Percentiles rank a stretch among this genome's conserved stretches.
Evolutionary conservation across 2,797 vertebrate species (phyloP).

Genomic region (Schizopygopsis pylzovi): DNA sequence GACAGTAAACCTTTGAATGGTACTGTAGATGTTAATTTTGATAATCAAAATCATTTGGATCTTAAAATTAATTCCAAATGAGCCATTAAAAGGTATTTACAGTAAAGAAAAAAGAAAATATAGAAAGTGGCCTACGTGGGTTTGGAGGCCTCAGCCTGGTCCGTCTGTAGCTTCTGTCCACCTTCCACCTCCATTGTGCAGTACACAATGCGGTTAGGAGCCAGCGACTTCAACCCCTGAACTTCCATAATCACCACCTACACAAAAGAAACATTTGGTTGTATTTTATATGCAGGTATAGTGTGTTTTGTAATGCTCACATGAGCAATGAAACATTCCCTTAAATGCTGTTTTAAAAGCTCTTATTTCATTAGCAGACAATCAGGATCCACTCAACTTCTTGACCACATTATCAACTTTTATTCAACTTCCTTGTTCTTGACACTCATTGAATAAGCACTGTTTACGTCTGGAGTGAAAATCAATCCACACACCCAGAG

Average conservation of each 20-base stretch:
- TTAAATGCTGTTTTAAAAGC: background rate
- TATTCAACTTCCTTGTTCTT: constrained; percentile 24
- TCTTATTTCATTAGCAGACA: constrained; percentile 13
- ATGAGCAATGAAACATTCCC: background rate
- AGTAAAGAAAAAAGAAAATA: background rate
- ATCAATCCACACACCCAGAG: constrained; percentile 43
- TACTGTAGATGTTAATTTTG: constrained; percentile 9
- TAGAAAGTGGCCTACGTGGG: constrained; percentile 85
- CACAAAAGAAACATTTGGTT: constrained; percentile 46
- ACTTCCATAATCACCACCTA: constrained; percentile 99
- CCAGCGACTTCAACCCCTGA: constrained; percentile 92
- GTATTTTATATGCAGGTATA: background rate
- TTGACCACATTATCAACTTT: constrained; percentile 1
- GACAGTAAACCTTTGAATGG: background rate
- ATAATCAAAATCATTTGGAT: background rate
- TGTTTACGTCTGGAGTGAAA: constrained; percentile 51
- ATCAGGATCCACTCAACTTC: constrained; percentile 2
- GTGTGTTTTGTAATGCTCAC: background rate
- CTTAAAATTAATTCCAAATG: constrained; percentile 40
- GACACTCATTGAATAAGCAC: constrained; percentile 39
- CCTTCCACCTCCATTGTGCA: constrained; percentile 99
- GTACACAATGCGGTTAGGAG: constrained; percentile 96
- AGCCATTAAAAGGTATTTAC: background rate
- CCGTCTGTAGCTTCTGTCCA: constrained; percentile 95
- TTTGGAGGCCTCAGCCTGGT: constrained; percentile 98